Evolutionary conservation across 1,140 invertebrate species (phyloP).

Genomic region (Ceratosolen solmsi): DNA sequence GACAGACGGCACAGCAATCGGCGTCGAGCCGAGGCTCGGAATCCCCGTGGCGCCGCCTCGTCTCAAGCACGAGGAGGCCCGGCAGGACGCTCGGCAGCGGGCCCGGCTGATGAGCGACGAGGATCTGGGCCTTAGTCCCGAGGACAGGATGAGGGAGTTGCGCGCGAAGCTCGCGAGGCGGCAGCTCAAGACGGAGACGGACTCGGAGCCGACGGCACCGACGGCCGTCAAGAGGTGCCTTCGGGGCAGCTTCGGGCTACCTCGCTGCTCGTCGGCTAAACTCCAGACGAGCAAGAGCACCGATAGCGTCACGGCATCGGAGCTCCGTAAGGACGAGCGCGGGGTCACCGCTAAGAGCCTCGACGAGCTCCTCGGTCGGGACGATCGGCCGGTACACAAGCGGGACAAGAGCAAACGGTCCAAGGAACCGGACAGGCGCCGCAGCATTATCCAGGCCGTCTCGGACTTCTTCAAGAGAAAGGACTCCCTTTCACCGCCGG

Average conservation of each 20-base stretch:
- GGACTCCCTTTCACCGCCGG: conserved; percentile 68
- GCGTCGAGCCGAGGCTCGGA: conserved; percentile 56
- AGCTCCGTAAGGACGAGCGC: not conserved
- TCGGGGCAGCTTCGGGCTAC: conserved; percentile 61
- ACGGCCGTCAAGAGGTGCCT: conserved; percentile 50
- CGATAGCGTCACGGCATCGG: conserved; percentile 66
- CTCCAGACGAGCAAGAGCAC: conserved; percentile 71
- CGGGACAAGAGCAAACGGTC: conserved; percentile 67
- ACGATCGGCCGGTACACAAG: conserved; percentile 53
- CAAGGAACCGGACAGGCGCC: conserved; percentile 81
- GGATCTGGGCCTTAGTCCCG: conserved; percentile 82
- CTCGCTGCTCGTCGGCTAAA: conserved; percentile 53
- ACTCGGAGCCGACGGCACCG: conserved; percentile 64
- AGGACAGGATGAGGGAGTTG: conserved; percentile 78
- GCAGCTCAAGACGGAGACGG: conserved; percentile 61
- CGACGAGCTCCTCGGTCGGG: conserved; percentile 62
- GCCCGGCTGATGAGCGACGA: conserved; percentile 82
- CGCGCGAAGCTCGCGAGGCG: conserved; percentile 71
- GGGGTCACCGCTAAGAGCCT: conserved; percentile 64
- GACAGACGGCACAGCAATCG: not conserved
- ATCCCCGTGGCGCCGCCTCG: conserved; percentile 73
- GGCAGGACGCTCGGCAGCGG: conserved; percentile 79
- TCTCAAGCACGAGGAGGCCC: conserved; percentile 72
- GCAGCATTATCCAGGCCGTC: conserved; percentile 88
- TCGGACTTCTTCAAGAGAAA: conserved; percentile 85